Evolutionary conservation across 2,113 vertebrate species (phyloP), one percentile per base, ranked within the genome.

Genomic region (Delphinus delphis): DNA sequence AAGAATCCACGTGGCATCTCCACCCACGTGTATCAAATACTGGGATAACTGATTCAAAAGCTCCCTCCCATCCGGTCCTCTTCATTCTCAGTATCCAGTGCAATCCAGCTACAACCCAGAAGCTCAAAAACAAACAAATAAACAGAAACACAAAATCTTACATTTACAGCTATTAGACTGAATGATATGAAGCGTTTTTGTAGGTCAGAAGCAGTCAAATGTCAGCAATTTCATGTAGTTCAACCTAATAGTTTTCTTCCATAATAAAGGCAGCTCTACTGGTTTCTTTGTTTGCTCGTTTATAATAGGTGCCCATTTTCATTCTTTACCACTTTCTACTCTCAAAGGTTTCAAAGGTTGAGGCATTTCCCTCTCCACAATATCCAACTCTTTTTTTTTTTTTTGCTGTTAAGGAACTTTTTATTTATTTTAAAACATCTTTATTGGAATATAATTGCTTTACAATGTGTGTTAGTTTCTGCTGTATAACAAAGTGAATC

Each of bases 241-340:
- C 28, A 62, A 67, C 31, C 33, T 70, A 83, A 70, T 3, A 90
- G 44, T 95, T 82, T 92, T 88, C 76, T 88, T 71, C 55, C 14
- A 38, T 81, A 92, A 90, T 73, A 70, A 74, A 89, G 71, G 60
- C 25, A 71, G 60, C 36, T 88, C 68, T 65, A 86, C 55, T 74
- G 74, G 14, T 67, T 86, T 84, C 41, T 83, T 73, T 44, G 20
- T 38, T 88, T 84, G 62, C 25, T 76, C 90, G 2, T 74, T 89
- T 96, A 63, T 77, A 77, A 77, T 33, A 82, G 6, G 53, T 38
- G 5, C 0, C 25, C 21, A 93, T 60, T 88, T 70, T 60, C 53
- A 60, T 83, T 89, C 65, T 85, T 96, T 79, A 83, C 65, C 28
- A 88, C 50, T 94, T 94, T 88, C 44, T 79, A 92, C 4, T n/a